Evolutionary conservation across 2,888 invertebrate genomes (phyloP).

Genomic region (Pemphredon lugubris): DNA sequence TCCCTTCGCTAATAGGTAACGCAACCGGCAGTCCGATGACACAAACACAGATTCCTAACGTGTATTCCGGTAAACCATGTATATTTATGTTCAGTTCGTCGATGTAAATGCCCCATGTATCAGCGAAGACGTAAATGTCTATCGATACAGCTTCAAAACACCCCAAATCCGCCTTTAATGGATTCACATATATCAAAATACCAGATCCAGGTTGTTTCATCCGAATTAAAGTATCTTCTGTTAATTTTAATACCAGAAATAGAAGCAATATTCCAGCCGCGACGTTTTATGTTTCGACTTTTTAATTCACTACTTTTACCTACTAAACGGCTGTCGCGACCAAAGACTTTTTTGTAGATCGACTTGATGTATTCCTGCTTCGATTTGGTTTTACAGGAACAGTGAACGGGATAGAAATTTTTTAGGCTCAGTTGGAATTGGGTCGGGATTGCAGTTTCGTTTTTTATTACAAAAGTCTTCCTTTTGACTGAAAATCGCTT

Average conservation of each 20-base stretch:
- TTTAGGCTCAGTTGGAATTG: constrained; percentile 63
- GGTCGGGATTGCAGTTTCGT: constrained; percentile 75
- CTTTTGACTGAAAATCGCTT: constrained; percentile 69
- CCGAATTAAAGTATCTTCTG: constrained; percentile 60
- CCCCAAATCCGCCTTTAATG: constrained; percentile 64
- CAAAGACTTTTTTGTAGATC: constrained; percentile 33
- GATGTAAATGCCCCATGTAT: constrained; percentile 81
- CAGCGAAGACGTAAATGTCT: constrained; percentile 79
- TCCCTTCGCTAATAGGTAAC: constrained; percentile 77
- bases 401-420: constrained; percentile 69
- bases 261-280: background rate
- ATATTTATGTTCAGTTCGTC: constrained; percentile 80
- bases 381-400: constrained; percentile 21
- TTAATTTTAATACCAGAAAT: background rate
- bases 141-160: constrained; percentile 69
- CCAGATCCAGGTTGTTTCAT: constrained; percentile 66
- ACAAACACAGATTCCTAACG: constrained; percentile 76
- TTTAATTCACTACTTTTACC: constrained; percentile 18
- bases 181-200: constrained; percentile 74
- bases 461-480: constrained; percentile 77
- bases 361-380: constrained; percentile 57
- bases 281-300: too few species aligned
- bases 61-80: constrained; percentile 75
- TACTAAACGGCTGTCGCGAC: constrained; percentile 4
- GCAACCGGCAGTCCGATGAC: constrained; percentile 78